Evolutionary conservation across 2,888 invertebrate genomes (phyloP).

Genomic region (Pemphredon lugubris): DNA sequence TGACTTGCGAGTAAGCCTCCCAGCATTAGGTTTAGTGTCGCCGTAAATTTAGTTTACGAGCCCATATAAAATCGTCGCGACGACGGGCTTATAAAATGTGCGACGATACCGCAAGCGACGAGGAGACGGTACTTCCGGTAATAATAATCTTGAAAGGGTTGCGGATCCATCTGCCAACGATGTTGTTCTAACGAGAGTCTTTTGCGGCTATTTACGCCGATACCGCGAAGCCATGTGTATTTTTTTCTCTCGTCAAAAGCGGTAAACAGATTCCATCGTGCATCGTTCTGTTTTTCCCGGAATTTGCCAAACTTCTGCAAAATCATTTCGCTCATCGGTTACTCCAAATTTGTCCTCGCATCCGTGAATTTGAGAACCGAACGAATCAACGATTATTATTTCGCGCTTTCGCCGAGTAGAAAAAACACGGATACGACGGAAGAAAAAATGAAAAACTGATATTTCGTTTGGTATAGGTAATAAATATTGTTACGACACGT

Average conservation of each 20-base stretch:
- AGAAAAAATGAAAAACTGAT: too few species aligned
- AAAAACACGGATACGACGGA: too few species aligned
- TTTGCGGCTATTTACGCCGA: not conserved
- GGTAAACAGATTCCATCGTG: not conserved
- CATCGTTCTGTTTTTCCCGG: not conserved
- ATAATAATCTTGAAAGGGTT: not conserved
- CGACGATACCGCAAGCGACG: not conserved
- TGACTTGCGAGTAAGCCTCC: not conserved
- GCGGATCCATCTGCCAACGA: constrained; percentile 1
- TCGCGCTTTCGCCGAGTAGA: too few species aligned
- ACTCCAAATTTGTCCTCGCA: too few species aligned
- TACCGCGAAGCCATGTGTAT: not conserved
- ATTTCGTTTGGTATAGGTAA: too few species aligned
- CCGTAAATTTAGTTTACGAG: constrained; percentile 15
- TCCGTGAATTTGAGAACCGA: too few species aligned
- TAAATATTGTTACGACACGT: too few species aligned
- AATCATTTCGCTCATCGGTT: too few species aligned
- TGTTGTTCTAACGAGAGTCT: not conserved
- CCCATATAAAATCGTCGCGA: not conserved
- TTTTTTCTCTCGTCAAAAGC: not conserved
- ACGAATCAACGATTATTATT: too few species aligned
- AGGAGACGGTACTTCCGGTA: not conserved
- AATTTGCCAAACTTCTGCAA: not conserved
- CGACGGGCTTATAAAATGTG: not conserved
- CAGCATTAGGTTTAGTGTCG: not conserved